phyloP scores from a whole-genome alignment of 1,140 invertebrate genomes.

The Aphelenchoides avenae region DNA sequence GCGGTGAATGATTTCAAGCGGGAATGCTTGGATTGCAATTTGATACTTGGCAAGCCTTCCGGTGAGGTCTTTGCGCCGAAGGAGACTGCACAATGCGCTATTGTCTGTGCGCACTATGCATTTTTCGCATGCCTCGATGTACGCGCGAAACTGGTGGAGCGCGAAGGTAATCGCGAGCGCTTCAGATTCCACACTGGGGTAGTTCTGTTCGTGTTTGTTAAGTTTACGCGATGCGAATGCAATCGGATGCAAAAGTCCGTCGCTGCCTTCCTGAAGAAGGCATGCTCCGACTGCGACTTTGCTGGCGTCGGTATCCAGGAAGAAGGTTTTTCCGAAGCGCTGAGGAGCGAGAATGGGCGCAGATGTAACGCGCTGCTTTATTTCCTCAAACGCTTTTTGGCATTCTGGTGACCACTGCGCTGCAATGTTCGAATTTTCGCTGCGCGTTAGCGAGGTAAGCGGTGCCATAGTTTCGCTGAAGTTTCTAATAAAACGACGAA shows the following conservation, averaged over 20 bases:
- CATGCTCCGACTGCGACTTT: conserved; percentile 7
- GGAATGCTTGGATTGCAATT: conserved; percentile 9
- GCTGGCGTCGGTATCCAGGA: conserved; percentile 21
- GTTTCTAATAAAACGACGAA: conserved; percentile 13
- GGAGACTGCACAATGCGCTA: conserved; percentile 10
- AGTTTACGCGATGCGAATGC: conserved; percentile 5
- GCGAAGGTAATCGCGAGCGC: conserved; percentile 15
- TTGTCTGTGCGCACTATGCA: conserved; percentile 22
- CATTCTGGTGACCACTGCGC: conserved; percentile 1
- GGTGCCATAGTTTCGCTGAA: conserved; percentile 15
- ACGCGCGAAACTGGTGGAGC: conserved; percentile 18
- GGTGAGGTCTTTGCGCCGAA: conserved; percentile 14
- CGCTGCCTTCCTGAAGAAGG: conserved; percentile 6
- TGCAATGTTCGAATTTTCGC: conserved; percentile 4
- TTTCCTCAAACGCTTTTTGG: conserved; percentile 16
- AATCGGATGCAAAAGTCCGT: conserved; percentile 14
- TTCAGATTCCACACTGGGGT: conserved; percentile 22
- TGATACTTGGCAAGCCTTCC: conserved; percentile 22
- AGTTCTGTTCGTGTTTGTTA: conserved; percentile 27
- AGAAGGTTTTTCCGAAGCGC: conserved; percentile 23
- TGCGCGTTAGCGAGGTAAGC: conserved; percentile 13
- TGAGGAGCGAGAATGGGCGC: conserved; percentile 21
- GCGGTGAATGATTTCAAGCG: conserved; percentile 12
- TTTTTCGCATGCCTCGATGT: conserved; percentile 21
- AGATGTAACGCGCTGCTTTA: conserved; percentile 3